These are phyloP conservation scores for Drosophila ochracea DNA, from an alignment of 2,888 invertebrate species.

Conservation along the genomic window DNA sequence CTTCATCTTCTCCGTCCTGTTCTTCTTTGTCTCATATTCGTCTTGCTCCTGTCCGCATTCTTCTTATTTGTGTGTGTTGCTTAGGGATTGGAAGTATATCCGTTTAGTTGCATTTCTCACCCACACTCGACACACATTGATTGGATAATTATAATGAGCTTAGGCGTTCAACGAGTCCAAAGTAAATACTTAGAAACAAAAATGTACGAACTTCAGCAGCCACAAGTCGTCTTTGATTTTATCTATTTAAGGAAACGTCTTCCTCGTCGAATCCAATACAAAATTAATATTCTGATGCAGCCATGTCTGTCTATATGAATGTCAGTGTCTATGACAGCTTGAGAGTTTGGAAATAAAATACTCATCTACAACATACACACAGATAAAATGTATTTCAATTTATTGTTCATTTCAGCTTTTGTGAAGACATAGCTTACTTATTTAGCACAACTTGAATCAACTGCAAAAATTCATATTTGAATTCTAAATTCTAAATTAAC, in stretches of 20 bases:
- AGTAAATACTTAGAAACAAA: background rate
- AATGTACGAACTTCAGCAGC: background rate
- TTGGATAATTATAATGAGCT: constrained; percentile 75
- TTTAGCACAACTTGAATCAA: background rate
- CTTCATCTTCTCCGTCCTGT: background rate
- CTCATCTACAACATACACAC: background rate
- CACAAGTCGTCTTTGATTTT: background rate
- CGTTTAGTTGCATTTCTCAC: constrained; percentile 41
- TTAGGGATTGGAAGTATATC: constrained; percentile 40
- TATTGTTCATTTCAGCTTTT: background rate
- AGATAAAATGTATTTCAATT: background rate
- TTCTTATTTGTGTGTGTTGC: background rate
- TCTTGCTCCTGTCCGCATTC: background rate
- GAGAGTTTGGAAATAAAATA: background rate
- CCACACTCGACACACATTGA: constrained; percentile 45
- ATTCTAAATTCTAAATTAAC: too few relatives aligned
- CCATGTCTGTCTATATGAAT: background rate
- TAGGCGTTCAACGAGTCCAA: constrained; percentile 20
- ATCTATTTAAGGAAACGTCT: background rate
- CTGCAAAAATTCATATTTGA: background rate
- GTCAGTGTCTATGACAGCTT: background rate
- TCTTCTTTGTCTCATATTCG: background rate
- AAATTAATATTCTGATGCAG: background rate
- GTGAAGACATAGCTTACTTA: background rate
- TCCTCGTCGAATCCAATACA: background rate